A percentile compares a stretch with the other conserved stretches of the same genome.
These are phyloP conservation scores for Rhinophrynus dorsalis DNA, from an alignment of 2,797 vertebrate species.

Conservation along the genomic window DNA sequence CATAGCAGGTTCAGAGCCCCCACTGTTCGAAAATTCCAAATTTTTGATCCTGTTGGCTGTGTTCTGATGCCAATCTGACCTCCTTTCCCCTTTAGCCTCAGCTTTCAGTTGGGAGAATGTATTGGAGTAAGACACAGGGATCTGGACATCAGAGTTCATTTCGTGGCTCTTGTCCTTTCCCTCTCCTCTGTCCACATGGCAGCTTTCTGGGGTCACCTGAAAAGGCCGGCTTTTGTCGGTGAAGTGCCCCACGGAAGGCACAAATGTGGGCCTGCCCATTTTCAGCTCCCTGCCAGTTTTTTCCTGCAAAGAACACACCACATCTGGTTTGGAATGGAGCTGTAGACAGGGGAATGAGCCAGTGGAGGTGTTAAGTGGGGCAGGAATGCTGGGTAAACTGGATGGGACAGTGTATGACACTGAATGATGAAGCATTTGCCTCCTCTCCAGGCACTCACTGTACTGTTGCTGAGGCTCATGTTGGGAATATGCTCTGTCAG, in stretches of 20 bases:
- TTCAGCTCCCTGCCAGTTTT: slow-evolving; percentile 81
- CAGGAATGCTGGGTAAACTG: slow-evolving; percentile 76
- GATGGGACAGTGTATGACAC: slow-evolving; percentile 84
- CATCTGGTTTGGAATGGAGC: slow-evolving; percentile 84
- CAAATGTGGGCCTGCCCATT: slow-evolving; percentile 84
- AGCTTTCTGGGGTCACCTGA: slow-evolving; percentile 80
- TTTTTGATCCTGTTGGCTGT: slow-evolving; percentile 72
- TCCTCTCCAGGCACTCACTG: slow-evolving; percentile 84
- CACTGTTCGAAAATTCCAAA: slow-evolving; percentile 75
- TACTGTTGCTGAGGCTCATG: slow-evolving; percentile 79
- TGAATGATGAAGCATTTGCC: slow-evolving; percentile 86
- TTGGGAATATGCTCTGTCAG: slow-evolving; percentile 77
- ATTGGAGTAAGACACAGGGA: slow-evolving; percentile 47
- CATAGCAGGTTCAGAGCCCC: slow-evolving; percentile 78
- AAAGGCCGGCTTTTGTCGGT: slow-evolving; percentile 83
- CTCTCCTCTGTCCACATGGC: slow-evolving; percentile 68
- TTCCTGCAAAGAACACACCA: slow-evolving; percentile 87
- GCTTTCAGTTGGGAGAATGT: slow-evolving; percentile 75
- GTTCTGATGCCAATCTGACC: slow-evolving; percentile 82
- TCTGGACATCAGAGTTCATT: slow-evolving; percentile 61
- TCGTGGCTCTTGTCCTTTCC: slow-evolving; percentile 82
- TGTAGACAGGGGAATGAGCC: slow-evolving; percentile 90
- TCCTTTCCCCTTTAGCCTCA: slow-evolving; percentile 83
- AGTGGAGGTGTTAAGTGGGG: slow-evolving; percentile 73
- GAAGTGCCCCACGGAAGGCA: slow-evolving; percentile 85